A percentile compares a stretch with the other conserved stretches of the same genome.
Evolutionary conservation across 2,113 vertebrate genomes (phyloP).

Genomic region (Rutilus rutilus): DNA sequence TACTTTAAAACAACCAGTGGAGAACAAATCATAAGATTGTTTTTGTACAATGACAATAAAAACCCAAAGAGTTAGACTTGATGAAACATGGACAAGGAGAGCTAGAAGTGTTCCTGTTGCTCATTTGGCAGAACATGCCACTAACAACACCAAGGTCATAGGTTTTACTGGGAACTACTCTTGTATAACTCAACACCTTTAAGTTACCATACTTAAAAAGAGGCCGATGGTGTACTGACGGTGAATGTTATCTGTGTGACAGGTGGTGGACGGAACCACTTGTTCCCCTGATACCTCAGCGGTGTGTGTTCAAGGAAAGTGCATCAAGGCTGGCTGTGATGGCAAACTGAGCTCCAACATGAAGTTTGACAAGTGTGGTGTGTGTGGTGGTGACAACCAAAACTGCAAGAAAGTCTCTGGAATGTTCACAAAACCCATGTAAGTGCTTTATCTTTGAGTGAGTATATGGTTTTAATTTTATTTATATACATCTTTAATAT

Average conservation of each 20-base stretch:
- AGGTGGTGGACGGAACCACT: conserved; percentile 95
- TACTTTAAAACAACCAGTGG: background rate
- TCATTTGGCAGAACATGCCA: background rate
- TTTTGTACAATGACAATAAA: background rate
- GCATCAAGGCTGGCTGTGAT: conserved; percentile 95
- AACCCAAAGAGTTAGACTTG: background rate
- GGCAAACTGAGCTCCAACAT: conserved; percentile 90
- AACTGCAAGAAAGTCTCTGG: conserved; percentile 95
- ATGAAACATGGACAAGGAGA: background rate
- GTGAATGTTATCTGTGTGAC: conserved; percentile 35
- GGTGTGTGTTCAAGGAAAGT: conserved; percentile 94
- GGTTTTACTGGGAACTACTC: background rate
- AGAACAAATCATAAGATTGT: background rate
- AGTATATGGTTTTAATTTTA: background rate
- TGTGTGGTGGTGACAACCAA: conserved; percentile 94
- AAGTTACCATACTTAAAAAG: background rate
- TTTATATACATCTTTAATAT: too few relatives aligned
- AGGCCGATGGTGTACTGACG: background rate
- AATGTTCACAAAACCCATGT: conserved; percentile 96
- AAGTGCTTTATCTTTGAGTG: conserved; percentile 62
- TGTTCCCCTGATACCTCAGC: conserved; percentile 94
- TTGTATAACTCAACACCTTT: conserved; percentile 30
- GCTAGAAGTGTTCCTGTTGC: background rate
- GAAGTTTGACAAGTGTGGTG: conserved; percentile 95
- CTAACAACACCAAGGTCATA: background rate